phyloP scores from a whole-genome alignment of 2,888 invertebrate genomes.

The Troglohyphantes excavatus region DNA sequence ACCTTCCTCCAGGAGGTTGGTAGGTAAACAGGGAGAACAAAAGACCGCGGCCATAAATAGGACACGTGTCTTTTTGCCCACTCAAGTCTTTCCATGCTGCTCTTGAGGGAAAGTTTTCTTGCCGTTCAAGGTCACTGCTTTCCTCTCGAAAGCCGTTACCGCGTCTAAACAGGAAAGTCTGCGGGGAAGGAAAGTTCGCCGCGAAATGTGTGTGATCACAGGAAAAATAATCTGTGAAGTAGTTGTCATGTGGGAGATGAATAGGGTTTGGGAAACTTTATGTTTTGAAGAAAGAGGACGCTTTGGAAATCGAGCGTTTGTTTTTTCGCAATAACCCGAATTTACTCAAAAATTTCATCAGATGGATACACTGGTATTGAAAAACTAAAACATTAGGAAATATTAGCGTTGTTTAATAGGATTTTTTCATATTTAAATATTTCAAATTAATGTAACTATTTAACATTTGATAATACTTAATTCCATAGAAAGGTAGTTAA shows the following conservation, averaged over 20 bases:
- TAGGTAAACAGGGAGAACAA: neutral
- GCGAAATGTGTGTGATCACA: neutral
- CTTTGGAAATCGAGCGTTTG: too few species aligned
- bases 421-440: too few species aligned
- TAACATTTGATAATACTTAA: too few species aligned
- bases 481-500: too few species aligned
- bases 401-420: too few species aligned
- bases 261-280: neutral
- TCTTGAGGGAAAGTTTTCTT: slow-evolving; percentile 2
- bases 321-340: too few species aligned
- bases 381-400: too few species aligned
- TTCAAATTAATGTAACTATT: too few species aligned
- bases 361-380: too few species aligned
- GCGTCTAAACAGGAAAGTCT: slow-evolving; percentile 35
- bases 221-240: neutral
- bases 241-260: neutral
- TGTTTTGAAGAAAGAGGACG: too few species aligned
- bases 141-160: neutral
- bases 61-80: slow-evolving; percentile 23
- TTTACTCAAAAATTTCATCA: too few species aligned
- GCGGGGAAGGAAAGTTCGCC: slow-evolving; percentile 18
- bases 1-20: neutral
- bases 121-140: slow-evolving; percentile 26
- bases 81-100: slow-evolving; percentile 8
- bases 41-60: slow-evolving; percentile 4